Percentiles rank a stretch among this genome's conserved stretches.
phyloP scores from a whole-genome alignment of 2,888 invertebrate genomes.

The Tetramorium bicarinatum region DNA sequence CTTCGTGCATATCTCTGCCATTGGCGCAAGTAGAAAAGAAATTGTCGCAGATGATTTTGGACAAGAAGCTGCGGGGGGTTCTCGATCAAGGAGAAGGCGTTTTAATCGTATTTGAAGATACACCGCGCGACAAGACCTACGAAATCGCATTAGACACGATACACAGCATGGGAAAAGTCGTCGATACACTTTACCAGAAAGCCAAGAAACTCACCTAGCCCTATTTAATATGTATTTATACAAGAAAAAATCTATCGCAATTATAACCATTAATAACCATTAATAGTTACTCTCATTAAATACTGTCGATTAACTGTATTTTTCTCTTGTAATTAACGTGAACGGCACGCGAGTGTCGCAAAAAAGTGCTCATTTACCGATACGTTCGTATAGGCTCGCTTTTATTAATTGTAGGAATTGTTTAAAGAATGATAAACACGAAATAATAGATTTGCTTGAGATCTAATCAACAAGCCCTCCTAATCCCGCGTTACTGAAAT shows the following conservation, averaged over 20 bases:
- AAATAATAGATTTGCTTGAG: constrained; percentile 50
- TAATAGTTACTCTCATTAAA: constrained; percentile 77
- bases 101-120: constrained; percentile 98
- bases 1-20: constrained; percentile 95
- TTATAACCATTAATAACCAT: constrained; percentile 78
- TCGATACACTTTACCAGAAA: constrained; percentile 99
- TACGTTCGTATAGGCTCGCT: constrained; percentile 52
- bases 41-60: constrained; percentile 99
- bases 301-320: constrained; percentile 73
- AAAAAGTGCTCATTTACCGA: constrained; percentile 47
- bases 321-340: constrained; percentile 63
- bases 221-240: constrained; percentile 82
- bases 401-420: constrained; percentile 59
- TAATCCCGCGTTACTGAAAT: constrained; percentile 28
- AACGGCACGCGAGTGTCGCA: constrained; percentile 18
- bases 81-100: constrained; percentile 99
- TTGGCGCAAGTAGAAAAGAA: constrained; percentile 98
- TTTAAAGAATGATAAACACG: constrained; percentile 36
- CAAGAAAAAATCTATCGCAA: constrained; percentile 81
- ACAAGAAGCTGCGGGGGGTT: constrained; percentile 98
- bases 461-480: constrained; percentile 15
- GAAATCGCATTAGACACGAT: constrained; percentile 99
- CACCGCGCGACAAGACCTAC: constrained; percentile 97
- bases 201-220: constrained; percentile 98
- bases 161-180: constrained; percentile 99